Conservation (phyloP, 2,888 invertebrate genomes). For the Lydus trimaculatus region DNA sequence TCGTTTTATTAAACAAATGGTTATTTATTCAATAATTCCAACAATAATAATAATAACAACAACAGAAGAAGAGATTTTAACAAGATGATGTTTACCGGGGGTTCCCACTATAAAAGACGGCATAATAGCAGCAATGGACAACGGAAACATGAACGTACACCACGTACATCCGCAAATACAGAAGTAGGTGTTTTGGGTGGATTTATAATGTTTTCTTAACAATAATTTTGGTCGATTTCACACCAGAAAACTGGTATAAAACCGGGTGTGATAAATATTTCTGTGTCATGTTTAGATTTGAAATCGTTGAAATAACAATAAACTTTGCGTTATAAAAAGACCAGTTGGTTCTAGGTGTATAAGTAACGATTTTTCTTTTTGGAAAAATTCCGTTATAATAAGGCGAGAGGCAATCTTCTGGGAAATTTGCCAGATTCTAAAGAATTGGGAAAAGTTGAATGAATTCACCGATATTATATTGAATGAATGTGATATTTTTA, state of each 20-base stretch:
- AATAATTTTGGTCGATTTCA: not conserved
- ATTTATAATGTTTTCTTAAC: not conserved
- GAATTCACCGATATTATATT: not conserved
- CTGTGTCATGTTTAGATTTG: conserved; percentile 19
- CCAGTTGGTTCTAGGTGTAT: not conserved
- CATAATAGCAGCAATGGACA: conserved; percentile 57
- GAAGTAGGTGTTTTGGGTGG: not conserved
- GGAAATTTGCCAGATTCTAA: not conserved
- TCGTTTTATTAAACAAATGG: not conserved
- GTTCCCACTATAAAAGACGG: conserved; percentile 68
- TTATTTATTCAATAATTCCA: not conserved
- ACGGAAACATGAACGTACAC: conserved; percentile 47
- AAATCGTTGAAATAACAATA: conserved; percentile 13
- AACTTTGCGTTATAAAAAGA: conserved; percentile 8
- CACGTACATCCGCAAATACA: not conserved
- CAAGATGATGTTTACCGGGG: conserved; percentile 76
- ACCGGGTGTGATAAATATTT: conserved; percentile 13
- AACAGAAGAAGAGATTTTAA: conserved; percentile 22
- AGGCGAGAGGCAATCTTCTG: no score
- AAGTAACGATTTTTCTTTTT: not conserved
- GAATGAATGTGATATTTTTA: not conserved
- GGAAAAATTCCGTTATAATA: not conserved
- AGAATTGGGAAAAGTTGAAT: conserved; percentile 4
- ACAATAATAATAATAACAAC: not conserved
- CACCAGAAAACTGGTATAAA: not conserved